Evolutionary conservation across 2,888 invertebrate genomes (phyloP), one percentile per base, ranked within the genome.

Genomic region (Caenorhabditis plicata): DNA sequence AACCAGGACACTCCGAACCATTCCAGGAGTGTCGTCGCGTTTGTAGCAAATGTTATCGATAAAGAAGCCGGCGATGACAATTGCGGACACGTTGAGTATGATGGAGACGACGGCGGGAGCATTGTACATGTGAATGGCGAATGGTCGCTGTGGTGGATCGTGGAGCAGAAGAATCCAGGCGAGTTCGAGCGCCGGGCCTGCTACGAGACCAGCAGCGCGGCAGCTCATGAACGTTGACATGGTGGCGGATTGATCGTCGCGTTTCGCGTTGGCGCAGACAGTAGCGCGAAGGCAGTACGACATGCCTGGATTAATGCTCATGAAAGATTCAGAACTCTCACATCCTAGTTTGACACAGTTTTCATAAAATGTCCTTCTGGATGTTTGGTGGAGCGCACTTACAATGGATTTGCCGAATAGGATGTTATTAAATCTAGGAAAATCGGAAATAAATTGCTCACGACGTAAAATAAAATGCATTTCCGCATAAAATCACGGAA

Each of bases 201-300:
- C 19, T 4, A 60, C 39, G 0, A 54, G 23, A 0, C 60, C 60
- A 19, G 50, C 27, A n/a, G 53, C 49, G 20, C 60, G 41, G 15
- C 60, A 53, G 1, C 60, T 54, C 17, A 50, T 50, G 38, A 60
- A 49, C 7, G 45, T 41, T 0, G 60, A 49, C 60, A 60, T 60
- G 2, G 60, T 54, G 19, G 53, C 54, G 5, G 60, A 44, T 8
- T 54, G 45, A 29, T 60, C 60, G 17, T 50, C 49, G 9, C 50
- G 35, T 39, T 38, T 50, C 5, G 60, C 53, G 29, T 54, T 49
- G 4, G 53, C 53, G 4, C n/a, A n/a, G n/a, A n/a, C n/a, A n/a
- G n/a, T n/a, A n/a, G n/a, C n/a, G n/a, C n/a, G n/a, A n/a, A n/a
- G n/a, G n/a, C n/a, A n/a, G n/a, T n/a, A n/a, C n/a, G n/a, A n/a